phyloP scores from a whole-genome alignment of 2,113 vertebrate species.

The Paratilapia polleni region DNA sequence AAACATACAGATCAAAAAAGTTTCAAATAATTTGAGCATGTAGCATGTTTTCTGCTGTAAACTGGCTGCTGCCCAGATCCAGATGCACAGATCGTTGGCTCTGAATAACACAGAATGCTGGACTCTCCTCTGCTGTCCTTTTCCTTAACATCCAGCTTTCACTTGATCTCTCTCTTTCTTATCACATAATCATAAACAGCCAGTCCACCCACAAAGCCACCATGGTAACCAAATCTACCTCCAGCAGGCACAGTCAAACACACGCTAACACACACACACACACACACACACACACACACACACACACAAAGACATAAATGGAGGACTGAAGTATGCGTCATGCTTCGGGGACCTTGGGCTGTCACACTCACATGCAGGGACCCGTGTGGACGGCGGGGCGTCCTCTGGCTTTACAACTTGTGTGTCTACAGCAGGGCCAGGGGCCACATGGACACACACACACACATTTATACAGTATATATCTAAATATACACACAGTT shows the following conservation, averaged over 20 bases:
- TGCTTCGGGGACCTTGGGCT: slow-evolving; percentile 52
- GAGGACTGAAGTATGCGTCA: slow-evolving; percentile 48
- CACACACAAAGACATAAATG: neutral
- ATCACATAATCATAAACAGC: slow-evolving; percentile 42
- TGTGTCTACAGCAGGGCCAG: slow-evolving; percentile 15
- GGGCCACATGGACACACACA: slow-evolving; percentile 10
- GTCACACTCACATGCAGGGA: slow-evolving; percentile 54
- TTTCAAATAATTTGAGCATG: neutral
- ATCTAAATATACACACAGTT: slow-evolving; percentile 8
- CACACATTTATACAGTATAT: neutral
- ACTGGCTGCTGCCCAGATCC: neutral
- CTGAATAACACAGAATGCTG: too few species aligned
- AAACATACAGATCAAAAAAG: neutral
- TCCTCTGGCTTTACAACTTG: slow-evolving; percentile 30
- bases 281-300: slow-evolving; percentile 23
- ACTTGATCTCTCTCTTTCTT: slow-evolving; percentile 42
- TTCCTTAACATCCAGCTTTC: slow-evolving; percentile 13
- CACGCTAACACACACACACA: slow-evolving; percentile 17
- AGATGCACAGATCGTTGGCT: too few species aligned
- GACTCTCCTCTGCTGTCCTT: neutral
- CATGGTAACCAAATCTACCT: slow-evolving; percentile 61
- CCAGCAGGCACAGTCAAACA: slow-evolving; percentile 32
- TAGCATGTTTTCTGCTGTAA: neutral
- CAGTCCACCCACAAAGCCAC: slow-evolving; percentile 59
- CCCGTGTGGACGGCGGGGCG: slow-evolving; percentile 33